These are phyloP conservation scores for Xanthia togata DNA, from an alignment of 2,888 invertebrate genomes.

Conservation along the genomic window DNA sequence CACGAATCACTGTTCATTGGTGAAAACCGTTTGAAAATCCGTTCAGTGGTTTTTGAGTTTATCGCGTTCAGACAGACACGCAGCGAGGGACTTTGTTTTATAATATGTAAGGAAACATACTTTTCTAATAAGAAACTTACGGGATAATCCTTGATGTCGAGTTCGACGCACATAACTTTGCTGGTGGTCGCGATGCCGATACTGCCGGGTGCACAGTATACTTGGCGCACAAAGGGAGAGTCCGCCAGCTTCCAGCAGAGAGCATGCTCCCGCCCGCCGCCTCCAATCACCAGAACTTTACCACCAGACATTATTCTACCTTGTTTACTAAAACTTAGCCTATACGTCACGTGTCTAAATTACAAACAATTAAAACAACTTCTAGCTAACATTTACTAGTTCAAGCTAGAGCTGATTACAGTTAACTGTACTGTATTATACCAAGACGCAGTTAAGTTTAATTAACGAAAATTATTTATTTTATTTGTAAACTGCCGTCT, in stretches of 20 bases:
- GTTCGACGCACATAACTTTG: conserved; percentile 92
- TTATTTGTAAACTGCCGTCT: conserved; percentile 68
- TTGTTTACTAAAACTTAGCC: conserved; percentile 67
- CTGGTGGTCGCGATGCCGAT: conserved; percentile 94
- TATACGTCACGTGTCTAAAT: conserved; percentile 71
- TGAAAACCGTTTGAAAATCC: too few relatives aligned
- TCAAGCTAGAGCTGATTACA: conserved; percentile 24
- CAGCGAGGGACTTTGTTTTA: too few relatives aligned
- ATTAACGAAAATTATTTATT: conserved; percentile 55
- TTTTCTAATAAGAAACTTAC: conserved; percentile 86
- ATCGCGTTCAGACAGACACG: too few relatives aligned
- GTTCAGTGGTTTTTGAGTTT: too few relatives aligned
- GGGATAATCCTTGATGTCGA: conserved; percentile 93
- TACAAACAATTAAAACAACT: conserved; percentile 31
- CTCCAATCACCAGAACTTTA: conserved; percentile 95
- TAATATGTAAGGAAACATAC: neutral
- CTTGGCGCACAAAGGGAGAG: conserved; percentile 92
- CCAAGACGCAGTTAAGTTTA: conserved; percentile 45
- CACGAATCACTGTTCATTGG: too few relatives aligned
- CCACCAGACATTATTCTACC: conserved; percentile 80
- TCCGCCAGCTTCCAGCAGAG: conserved; percentile 98
- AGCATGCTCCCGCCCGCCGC: conserved; percentile 98
- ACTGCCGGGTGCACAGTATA: conserved; percentile 97
- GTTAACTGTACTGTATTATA: conserved; percentile 31
- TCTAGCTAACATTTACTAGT: conserved; percentile 33